Percentiles rank a stretch among this genome's conserved stretches.
Conservation (phyloP, 1,140 invertebrate genomes). For the Calycopis cecrops region DNA sequence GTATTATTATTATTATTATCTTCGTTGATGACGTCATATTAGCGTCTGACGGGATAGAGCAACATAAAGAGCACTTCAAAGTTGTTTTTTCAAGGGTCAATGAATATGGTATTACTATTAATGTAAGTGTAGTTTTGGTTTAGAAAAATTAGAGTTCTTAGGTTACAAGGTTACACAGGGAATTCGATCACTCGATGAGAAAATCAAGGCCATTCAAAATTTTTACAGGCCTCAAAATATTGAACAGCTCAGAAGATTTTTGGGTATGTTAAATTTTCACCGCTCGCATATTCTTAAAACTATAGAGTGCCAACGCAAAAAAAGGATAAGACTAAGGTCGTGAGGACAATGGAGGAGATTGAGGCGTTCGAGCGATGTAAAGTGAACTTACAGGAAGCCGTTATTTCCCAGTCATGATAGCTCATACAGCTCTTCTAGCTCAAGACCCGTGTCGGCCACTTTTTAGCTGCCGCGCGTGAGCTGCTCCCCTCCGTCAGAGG, state of each 20-base stretch:
- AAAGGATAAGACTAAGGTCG: constrained; percentile 29
- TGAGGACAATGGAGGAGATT: constrained; percentile 36
- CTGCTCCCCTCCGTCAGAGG: too few relatives aligned
- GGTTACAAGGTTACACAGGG: background rate
- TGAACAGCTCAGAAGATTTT: background rate
- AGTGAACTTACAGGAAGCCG: too few relatives aligned
- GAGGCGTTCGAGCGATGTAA: too few relatives aligned
- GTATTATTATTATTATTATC: too few relatives aligned
- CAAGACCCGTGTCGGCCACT: too few relatives aligned
- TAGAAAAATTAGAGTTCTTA: background rate
- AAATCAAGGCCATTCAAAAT: background rate
- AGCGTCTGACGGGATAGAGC: background rate
- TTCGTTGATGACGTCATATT: background rate
- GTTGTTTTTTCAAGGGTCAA: too few relatives aligned
- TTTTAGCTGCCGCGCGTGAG: constrained; percentile 36
- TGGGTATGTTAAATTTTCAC: constrained; percentile 23
- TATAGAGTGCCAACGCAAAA: constrained; percentile 18
- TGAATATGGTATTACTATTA: background rate
- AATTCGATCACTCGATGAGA: too few relatives aligned
- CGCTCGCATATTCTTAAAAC: constrained; percentile 16
- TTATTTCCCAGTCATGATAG: too few relatives aligned
- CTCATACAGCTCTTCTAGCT: too few relatives aligned
- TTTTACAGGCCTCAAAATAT: background rate
- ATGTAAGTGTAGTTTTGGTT: background rate
- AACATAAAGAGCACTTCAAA: background rate